Conservation (phyloP, 1,140 invertebrate species). For the Cyrtorhinus lividipennis region DNA sequence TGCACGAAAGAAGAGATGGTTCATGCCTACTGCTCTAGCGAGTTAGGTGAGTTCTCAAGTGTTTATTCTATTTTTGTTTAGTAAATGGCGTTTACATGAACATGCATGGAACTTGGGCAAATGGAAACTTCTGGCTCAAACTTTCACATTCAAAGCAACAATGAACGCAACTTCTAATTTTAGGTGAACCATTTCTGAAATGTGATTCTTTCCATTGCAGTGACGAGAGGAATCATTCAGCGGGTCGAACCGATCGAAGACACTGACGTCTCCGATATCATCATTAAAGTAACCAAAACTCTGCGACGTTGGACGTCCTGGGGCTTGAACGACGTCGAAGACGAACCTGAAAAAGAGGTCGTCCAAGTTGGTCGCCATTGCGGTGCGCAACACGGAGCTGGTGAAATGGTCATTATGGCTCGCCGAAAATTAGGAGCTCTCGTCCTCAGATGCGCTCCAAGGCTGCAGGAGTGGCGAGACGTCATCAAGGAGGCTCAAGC, state of each 20-base stretch:
- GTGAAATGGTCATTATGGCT: constrained; percentile 68
- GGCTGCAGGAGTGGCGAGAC: constrained; percentile 48
- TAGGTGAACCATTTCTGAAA: too few relatives aligned
- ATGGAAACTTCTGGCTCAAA: too few relatives aligned
- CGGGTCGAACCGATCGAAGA: constrained; percentile 44
- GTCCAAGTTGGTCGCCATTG: constrained; percentile 45
- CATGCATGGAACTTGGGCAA: too few relatives aligned
- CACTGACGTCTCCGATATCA: constrained; percentile 47
- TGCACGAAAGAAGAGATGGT: constrained; percentile 58
- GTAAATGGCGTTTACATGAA: too few relatives aligned
- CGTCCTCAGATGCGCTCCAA: constrained; percentile 54
- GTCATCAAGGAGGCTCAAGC: constrained; percentile 40
- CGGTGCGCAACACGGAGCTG: constrained; percentile 49
- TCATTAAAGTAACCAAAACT: constrained; percentile 48
- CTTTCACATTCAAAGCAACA: too few relatives aligned
- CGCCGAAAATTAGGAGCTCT: constrained; percentile 51
- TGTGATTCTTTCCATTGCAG: constrained; percentile 33
- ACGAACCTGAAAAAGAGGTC: constrained; percentile 12
- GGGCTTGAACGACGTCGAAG: constrained; percentile 26
- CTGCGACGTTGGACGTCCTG: constrained; percentile 36
- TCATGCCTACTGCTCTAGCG: constrained; percentile 61
- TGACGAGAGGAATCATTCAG: constrained; percentile 50
- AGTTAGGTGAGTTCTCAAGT: constrained; percentile 62
- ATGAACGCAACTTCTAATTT: too few relatives aligned
- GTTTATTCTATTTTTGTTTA: too few relatives aligned